Evolutionary conservation across 2,888 invertebrate genomes (phyloP), one percentile per base, ranked within the genome.

Genomic region (Thymelicus lineola): DNA sequence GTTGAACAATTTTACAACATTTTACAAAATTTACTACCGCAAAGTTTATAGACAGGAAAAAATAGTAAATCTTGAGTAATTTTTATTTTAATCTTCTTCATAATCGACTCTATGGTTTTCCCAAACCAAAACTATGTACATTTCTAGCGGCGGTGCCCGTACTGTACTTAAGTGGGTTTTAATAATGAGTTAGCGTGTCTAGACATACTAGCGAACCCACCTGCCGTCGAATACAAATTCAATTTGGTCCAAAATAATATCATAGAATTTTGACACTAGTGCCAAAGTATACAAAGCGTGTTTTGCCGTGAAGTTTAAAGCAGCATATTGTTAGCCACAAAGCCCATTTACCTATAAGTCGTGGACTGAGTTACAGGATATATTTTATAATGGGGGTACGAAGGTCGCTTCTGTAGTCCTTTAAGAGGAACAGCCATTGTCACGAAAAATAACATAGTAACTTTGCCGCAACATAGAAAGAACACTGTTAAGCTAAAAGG

Each of bases 161-260:
- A 81, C 82, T 72, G 78, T 80, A 81, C 82, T 85, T 79, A 83
- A 85, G 81, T 80, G 78, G 82, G 83, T 81, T 86, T 88, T 87
- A 89, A 87, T 88, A 89, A 89, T 89, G 88, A 90, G 88, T 86
- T 83, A 88, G 86, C 86, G 73, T 82, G 90, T 90, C 90, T 90
- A 89, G 90, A 90, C 89, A n/a, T 38, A 67, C 68, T 69, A 63
- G 57, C 57, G 15, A 60, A n/a, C 48, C 53, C 62, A 68, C 68
- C 68, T 68, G 68, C 57, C 20, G 12, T 38, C 12, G 48, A 46
- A 63, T 58, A 69, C 42, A 69, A 69, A 69, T 63, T 69, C 50
- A 69, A 69, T 63, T 63, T 63, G 57, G 48, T 48, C 17, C 63
- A 69, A 58, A 62, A 68, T 7, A 6, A n/a, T 15, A 15, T 4